These are phyloP conservation scores for Melieria crassipennis DNA, from an alignment of 2,888 invertebrate species.

Conservation along the genomic window DNA sequence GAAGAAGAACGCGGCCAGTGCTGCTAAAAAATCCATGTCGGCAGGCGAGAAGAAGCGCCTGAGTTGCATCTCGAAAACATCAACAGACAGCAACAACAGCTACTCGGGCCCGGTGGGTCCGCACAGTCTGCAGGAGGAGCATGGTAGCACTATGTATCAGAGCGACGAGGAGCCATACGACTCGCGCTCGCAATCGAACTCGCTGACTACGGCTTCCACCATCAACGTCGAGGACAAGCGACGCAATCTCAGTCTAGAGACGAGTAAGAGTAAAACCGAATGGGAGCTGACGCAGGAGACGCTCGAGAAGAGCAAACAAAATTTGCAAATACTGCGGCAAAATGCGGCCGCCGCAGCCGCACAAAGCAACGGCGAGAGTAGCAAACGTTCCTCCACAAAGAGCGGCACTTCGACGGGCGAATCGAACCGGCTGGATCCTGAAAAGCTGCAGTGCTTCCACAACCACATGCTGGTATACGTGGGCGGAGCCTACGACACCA, in stretches of 20 bases:
- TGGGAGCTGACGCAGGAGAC: slow-evolving; percentile 60
- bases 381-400: slow-evolving; percentile 48
- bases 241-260: slow-evolving; percentile 57
- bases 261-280: slow-evolving; percentile 51
- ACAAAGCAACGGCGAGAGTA: slow-evolving; percentile 49
- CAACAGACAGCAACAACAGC: slow-evolving; percentile 64
- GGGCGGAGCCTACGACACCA: slow-evolving; percentile 81
- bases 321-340: slow-evolving; percentile 64
- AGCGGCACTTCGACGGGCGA: slow-evolving; percentile 43
- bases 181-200: slow-evolving; percentile 34
- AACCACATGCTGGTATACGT: slow-evolving; percentile 85
- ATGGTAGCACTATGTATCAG: slow-evolving; percentile 42
- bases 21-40: slow-evolving; percentile 50
- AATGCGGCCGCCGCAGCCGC: slow-evolving; percentile 55
- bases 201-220: slow-evolving; percentile 45
- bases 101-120: slow-evolving; percentile 38
- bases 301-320: slow-evolving; percentile 65
- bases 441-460: slow-evolving; percentile 71
- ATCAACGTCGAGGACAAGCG: slow-evolving; percentile 64
- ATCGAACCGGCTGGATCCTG: slow-evolving; percentile 37
- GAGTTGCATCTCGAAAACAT: slow-evolving; percentile 65
- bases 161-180: slow-evolving; percentile 54
- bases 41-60: slow-evolving; percentile 60
- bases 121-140: slow-evolving; percentile 36
- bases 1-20: slow-evolving; percentile 43